Evolutionary conservation across 2,113 vertebrate genomes (phyloP), one percentile per base, ranked within the genome.

Genomic region (Oncorhynchus tshawytscha): DNA sequence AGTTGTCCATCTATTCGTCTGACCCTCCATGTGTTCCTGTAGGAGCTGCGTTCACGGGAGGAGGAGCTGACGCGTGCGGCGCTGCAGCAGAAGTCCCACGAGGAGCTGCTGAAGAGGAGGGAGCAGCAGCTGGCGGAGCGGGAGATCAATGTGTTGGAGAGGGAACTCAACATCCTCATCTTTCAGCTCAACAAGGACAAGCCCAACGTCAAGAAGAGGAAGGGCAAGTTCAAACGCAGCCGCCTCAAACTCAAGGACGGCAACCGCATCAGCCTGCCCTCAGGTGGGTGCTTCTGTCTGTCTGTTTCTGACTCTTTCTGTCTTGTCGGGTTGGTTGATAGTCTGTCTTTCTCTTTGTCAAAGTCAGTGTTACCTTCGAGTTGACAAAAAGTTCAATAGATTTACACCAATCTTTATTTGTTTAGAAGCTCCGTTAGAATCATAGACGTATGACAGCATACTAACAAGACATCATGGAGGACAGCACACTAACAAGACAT

Each of bases 101-200:
- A 99, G 84, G 95, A 96, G 72, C 87, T 96, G 78, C 91, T 99
- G 66, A 95, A 96, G 82, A 92, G 96, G 3, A 94, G 97, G 7
- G 97, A 99, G 82, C 96, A 97, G 87, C 96, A 97, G 87, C 88
- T 98, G 67, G 97, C 96, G 0, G 96, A 96, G 74, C 91, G 97
- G 0, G 97, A 99, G 93, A 98, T 98, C 4, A 95, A 98, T 2
- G 97, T 99, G 13, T 87, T 98, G 80, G 97, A 98, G 87, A 93
- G 97, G 0, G 97, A 99, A 85, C 95, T 99, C 64, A 95, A 98
- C 89, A 96, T 99, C 88, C 93, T 98, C 86, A 97, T 99, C 75
- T 95, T 97, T 88, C 97, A 99, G 89, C 92, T 98, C 74, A 98
- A 95, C 91, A 96, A 96, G 91, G 97, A 98, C 88, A 96, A 96